Base-by-base conservation (phyloP, 2,888 invertebrate genomes). In the Subacronicta megacephala region DNA sequence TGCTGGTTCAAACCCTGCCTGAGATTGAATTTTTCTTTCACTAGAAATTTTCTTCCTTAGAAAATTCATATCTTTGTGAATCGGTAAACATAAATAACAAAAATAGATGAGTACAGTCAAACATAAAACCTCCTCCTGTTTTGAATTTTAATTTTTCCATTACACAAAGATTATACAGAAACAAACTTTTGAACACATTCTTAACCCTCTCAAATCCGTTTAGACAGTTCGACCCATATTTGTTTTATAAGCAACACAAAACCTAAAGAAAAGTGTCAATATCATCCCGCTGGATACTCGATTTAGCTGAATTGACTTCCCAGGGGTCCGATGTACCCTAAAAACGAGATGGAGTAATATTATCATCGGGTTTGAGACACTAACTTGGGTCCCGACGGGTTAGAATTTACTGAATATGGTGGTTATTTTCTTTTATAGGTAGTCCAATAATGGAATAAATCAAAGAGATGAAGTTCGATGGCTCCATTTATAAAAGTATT, bases 231-330 rank as follows among this genome's bases (percentile, higher is more conserved):
- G 13, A 52, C 37, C 58, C 44, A 44, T 54, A 50, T 54, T 61
- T 55, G 42, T 55, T 42, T 43, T 46, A 45, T 60, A 51, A 67
- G 49, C 15, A 10, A 55, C 46, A 63, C 50, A 43, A 46, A 64
- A 51, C 45, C 33, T 42, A 41, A 17, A 15, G 42, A 37, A 45
- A 60, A 38, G 38, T 26, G 7, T n/a, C 20, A 42, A 57, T 49
- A 53, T 10, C 17, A 42, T 9, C 26, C 18, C 46, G 23, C 51
- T n/a, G 42, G 51, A 29, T 60, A 60, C 55, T 46, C 46, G 38
- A 54, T 71, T 71, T 58, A 61, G 55, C 41, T 38, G 47, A 68
- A 65, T 55, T 51, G 64, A 55, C 52, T 47, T 46, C 64, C 53
- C 55, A 31, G 17, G 63, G 68, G 42, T 44, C 37, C 44, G 44